Base-by-base conservation (phyloP, 2,797 vertebrate species). In the Calcarius lapponicus region DNA sequence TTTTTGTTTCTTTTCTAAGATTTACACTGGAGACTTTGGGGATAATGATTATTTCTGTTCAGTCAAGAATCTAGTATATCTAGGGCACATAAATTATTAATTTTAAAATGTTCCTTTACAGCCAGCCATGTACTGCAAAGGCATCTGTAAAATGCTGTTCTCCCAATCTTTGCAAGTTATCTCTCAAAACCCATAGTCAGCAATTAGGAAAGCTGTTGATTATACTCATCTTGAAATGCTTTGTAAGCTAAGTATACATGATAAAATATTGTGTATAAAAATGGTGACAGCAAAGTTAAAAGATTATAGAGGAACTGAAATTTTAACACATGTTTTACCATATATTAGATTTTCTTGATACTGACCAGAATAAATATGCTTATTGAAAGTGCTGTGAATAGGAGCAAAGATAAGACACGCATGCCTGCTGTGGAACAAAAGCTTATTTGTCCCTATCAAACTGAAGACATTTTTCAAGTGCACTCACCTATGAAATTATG, bases 401-500 rank as follows among this genome's bases (percentile, higher is more conserved):
- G 82, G 32, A 88, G 71, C 73, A 86, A 95, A 96, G 95, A 79
- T 13, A 84, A 82, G 91, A 75, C 78, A 95, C 1, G 31, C 75
- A 74, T 80, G 81, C 61, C 76, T 84, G 87, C 85, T 88, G 82
- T 81, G 85, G 80, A 94, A 96, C 92, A 96, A 93, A 97, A 94
- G 87, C 92, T 90, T 93, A 89, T 91, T 93, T 95, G 91, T 94
- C 67, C 80, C 57, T 60, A 47, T 79, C 4, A 0, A 86, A 88
- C 47, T 50, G 38, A 86, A 92, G 95, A 93, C 80, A 84, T 94
- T 96, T 94, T 88, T 95, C 94, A 95, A 92, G 80, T n/a, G 73
- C 91, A 45, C 50, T 95, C 95, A 96, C 91, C 89, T 96, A 95
- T 93, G 94, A 96, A 93, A 96, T 92, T 92, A 93, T 94, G 67